Evolutionary conservation across 1,140 invertebrate genomes (phyloP).

Genomic region (Globodera rostochiensis): DNA sequence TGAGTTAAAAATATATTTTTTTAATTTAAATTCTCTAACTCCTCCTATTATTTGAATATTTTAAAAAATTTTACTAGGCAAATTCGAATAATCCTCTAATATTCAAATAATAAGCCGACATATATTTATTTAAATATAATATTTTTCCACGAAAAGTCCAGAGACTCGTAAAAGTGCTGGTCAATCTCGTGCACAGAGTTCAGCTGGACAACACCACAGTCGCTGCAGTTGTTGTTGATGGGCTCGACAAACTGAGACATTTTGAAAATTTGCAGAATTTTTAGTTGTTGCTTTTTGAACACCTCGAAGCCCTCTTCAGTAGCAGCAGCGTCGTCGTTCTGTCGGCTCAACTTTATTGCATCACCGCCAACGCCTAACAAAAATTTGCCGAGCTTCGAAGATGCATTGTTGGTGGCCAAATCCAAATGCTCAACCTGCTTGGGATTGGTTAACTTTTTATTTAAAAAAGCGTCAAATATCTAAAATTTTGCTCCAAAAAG

Average conservation of each 20-base stretch:
- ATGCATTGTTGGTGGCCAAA: background rate
- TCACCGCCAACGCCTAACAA: background rate
- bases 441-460: no score
- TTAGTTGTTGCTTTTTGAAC: no score
- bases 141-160: background rate
- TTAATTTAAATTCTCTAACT: background rate
- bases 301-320: no score
- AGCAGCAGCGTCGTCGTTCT: background rate
- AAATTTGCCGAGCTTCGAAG: conserved; percentile 9
- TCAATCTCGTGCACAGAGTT: conserved; percentile 10
- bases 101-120: no score
- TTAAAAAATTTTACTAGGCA: background rate
- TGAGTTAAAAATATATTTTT: background rate
- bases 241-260: background rate
- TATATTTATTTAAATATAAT: no score
- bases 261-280: background rate
- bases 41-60: no score
- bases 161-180: conserved; percentile 17
- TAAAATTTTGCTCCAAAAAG: no score
- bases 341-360: background rate
- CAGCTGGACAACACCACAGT: conserved; percentile 11
- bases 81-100: no score
- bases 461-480: no score
- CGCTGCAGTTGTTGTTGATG: background rate
- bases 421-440: background rate